Conservation (phyloP, 2,888 invertebrate genomes). For the Psylliodes chrysocephalus region DNA sequence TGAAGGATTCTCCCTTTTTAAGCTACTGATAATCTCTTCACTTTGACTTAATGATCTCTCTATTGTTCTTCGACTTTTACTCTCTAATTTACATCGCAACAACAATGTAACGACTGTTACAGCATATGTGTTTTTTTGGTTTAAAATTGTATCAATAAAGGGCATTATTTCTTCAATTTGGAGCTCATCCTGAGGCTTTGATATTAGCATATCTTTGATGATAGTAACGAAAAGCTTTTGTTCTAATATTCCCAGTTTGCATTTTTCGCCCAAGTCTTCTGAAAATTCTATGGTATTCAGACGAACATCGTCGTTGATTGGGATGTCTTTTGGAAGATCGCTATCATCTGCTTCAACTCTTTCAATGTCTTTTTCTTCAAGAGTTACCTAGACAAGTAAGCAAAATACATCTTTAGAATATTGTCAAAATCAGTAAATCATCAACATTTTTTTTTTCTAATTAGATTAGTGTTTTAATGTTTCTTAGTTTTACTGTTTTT, state of each 20-base stretch:
- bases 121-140: conserved; percentile 79
- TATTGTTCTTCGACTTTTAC: conserved; percentile 80
- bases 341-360: conserved; percentile 67
- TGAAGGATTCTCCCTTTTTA: conserved; percentile 62
- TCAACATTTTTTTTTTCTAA: no score
- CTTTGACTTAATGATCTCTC: conserved; percentile 90
- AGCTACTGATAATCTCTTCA: conserved; percentile 78
- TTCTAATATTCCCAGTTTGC: conserved; percentile 73
- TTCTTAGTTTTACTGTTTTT: no score
- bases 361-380: conserved; percentile 63
- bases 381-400: conserved; percentile 66
- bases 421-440: no score
- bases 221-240: conserved; percentile 83
- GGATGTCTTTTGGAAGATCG: conserved; percentile 73
- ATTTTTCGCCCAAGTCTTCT: conserved; percentile 66
- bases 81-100: conserved; percentile 78
- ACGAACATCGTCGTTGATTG: conserved; percentile 87
- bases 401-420: not conserved
- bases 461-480: no score
- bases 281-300: conserved; percentile 81
- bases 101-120: conserved; percentile 80
- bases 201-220: conserved; percentile 77
- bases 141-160: conserved; percentile 75
- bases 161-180: conserved; percentile 85
- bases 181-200: conserved; percentile 83